These are phyloP conservation scores for Ammospiza caudacuta DNA, from an alignment of 2,113 vertebrate genomes.

Conservation along the genomic window DNA sequence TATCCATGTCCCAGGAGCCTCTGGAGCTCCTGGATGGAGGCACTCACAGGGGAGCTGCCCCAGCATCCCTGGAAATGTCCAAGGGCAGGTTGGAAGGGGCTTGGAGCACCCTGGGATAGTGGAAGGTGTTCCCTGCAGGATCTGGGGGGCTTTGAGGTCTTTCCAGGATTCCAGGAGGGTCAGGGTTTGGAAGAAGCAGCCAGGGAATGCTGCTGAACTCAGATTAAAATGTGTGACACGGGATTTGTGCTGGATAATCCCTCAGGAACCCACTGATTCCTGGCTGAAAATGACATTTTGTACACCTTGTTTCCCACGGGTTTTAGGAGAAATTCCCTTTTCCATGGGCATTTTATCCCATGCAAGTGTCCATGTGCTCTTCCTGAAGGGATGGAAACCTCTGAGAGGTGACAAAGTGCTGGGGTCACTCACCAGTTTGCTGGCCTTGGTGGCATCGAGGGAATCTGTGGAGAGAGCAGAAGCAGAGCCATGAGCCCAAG, in stretches of 20 bases:
- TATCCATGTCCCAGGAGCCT: background rate
- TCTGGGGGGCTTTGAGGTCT: background rate
- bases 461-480: slow-evolving; percentile 10
- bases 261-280: rapidly evolving
- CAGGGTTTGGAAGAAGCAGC: background rate
- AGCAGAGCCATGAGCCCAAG: background rate
- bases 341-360: rapidly evolving
- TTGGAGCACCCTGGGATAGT: background rate
- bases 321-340: rapidly evolving
- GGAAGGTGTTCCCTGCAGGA: background rate
- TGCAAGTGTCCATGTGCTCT: rapidly evolving
- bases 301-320: rapidly evolving
- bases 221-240: rapidly evolving
- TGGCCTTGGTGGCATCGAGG: background rate
- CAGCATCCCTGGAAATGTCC: background rate
- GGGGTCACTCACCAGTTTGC: slow-evolving; percentile 15
- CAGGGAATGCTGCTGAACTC: background rate
- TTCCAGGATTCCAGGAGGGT: background rate
- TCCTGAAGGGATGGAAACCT: background rate
- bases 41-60: background rate
- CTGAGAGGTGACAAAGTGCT: background rate
- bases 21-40: background rate
- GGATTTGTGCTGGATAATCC: background rate
- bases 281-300: background rate
- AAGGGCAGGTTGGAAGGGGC: rapidly evolving